phyloP scores from a whole-genome alignment of 2,888 invertebrate species.

The Phrixothrix hirtus region DNA sequence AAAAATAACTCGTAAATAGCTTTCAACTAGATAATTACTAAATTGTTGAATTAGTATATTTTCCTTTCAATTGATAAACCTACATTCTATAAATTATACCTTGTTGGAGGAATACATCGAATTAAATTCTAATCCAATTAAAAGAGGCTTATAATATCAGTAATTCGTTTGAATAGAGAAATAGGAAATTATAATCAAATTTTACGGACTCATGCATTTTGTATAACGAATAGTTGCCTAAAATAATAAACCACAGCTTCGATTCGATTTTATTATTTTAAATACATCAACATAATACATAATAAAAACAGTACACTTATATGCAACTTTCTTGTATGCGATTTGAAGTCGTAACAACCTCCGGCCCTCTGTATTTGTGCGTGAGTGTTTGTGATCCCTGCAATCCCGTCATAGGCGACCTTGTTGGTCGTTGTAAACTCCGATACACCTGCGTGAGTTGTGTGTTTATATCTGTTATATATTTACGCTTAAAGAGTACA shows the following conservation, averaged over 20 bases:
- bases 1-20: too few relatives aligned
- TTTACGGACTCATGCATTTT: not conserved
- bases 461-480: too few relatives aligned
- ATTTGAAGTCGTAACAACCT: slow-evolving; percentile 85
- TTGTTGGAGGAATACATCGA: too few relatives aligned
- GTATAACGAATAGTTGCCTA: not conserved
- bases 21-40: too few relatives aligned
- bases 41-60: too few relatives aligned
- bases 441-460: slow-evolving; percentile 81
- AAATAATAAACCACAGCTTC: slow-evolving; percentile 15
- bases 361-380: slow-evolving; percentile 79
- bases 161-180: too few relatives aligned
- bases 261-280: slow-evolving; percentile 27
- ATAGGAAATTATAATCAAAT: slow-evolving; percentile 8
- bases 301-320: slow-evolving; percentile 64
- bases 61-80: too few relatives aligned
- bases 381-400: slow-evolving; percentile 76
- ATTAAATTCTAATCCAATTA: too few relatives aligned
- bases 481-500: too few relatives aligned
- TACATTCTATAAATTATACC: too few relatives aligned
- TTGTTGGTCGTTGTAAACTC: slow-evolving; percentile 61
- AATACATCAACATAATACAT: slow-evolving; percentile 46
- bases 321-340: slow-evolving; percentile 90
- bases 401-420: slow-evolving; percentile 41
- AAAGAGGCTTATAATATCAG: too few relatives aligned